These are phyloP conservation scores for Pararge aegeria DNA, from an alignment of 1,140 invertebrate genomes.

Conservation along the genomic window DNA sequence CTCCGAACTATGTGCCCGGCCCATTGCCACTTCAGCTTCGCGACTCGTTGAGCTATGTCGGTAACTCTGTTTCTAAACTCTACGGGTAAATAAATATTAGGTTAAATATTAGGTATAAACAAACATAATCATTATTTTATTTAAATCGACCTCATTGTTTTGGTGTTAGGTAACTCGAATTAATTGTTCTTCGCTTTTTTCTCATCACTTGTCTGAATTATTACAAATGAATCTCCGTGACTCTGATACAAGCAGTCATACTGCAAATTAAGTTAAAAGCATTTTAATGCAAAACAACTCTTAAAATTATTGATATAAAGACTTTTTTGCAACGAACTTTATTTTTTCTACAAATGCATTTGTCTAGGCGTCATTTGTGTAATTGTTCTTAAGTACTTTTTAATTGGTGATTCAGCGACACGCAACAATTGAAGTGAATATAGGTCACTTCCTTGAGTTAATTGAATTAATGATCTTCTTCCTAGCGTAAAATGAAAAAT, in stretches of 20 bases:
- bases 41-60: no score
- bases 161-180: not conserved
- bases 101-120: no score
- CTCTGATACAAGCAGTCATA: not conserved
- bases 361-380: conserved; percentile 46
- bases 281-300: conserved; percentile 1
- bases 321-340: conserved; percentile 7
- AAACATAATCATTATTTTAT: not conserved
- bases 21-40: no score
- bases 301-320: conserved; percentile 1
- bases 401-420: conserved; percentile 56
- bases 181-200: not conserved
- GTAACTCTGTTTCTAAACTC: no score
- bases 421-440: conserved; percentile 49
- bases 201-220: not conserved
- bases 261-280: not conserved
- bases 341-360: conserved; percentile 33
- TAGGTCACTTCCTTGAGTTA: conserved; percentile 49
- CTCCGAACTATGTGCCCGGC: no score
- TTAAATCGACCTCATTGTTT: not conserved
- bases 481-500: conserved; percentile 19
- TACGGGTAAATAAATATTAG: no score
- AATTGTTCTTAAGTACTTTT: conserved; percentile 59
- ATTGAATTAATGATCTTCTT: conserved; percentile 45
- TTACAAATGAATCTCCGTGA: not conserved